These are phyloP conservation scores for Magallana nippona DNA, from an alignment of 2,888 invertebrate genomes.

Conservation along the genomic window DNA sequence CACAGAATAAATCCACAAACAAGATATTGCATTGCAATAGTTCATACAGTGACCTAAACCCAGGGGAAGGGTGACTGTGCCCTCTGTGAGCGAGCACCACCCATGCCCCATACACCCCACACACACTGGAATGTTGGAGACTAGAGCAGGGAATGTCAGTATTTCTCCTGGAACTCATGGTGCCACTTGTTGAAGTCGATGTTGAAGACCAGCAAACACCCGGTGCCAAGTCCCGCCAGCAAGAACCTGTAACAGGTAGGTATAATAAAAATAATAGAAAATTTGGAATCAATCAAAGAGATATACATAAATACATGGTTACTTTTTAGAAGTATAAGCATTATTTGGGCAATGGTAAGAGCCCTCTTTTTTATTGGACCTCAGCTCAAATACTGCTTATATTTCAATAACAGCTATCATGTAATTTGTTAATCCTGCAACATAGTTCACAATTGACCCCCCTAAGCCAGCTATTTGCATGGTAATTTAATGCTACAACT, in stretches of 20 bases:
- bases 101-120: too few species aligned
- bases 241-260: constrained; percentile 88
- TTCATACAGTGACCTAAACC: background rate
- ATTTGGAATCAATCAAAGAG: background rate
- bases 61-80: background rate
- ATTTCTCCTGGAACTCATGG: constrained; percentile 80
- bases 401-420: too few species aligned
- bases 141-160: constrained; percentile 52
- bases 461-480: too few species aligned
- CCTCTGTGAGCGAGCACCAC: too few species aligned
- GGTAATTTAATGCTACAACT: constrained; percentile 77
- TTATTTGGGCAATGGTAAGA: too few species aligned
- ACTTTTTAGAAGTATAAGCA: too few species aligned
- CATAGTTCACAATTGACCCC: too few species aligned
- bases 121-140: constrained; percentile 15
- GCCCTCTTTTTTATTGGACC: too few species aligned
- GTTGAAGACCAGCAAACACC: constrained; percentile 98
- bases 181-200: constrained; percentile 95
- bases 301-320: too few species aligned
- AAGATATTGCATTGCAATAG: background rate
- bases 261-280: background rate
- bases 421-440: too few species aligned
- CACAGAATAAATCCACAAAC: background rate
- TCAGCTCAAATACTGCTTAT: too few species aligned
- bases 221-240: constrained; percentile 96